Evolutionary conservation across 2,797 vertebrate genomes (phyloP), one percentile per base, ranked within the genome.

Genomic region (Aselliscus stoliczkanus): DNA sequence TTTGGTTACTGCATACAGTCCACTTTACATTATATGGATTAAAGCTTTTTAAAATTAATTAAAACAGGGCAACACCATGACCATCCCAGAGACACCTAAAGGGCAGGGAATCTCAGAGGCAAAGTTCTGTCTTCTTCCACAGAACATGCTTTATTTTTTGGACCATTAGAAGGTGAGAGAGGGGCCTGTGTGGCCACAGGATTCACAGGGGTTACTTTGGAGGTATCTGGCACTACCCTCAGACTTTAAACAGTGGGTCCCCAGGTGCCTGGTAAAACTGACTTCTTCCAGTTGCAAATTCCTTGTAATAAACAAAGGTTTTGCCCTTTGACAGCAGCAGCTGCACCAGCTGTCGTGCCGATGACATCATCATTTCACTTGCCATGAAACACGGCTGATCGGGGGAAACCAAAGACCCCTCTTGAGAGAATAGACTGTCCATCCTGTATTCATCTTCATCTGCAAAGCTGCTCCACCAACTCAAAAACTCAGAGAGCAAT

Each of bases 21-120:
- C 2, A 6, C 8, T 64, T 5, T 15, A 1, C 4, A 0, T 23
- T 6, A 6, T 0, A 0, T 0, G 1, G 62, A 67, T 34, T 4
- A 34, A 65, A 4, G 27, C 47, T 20, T 44, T 87, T 85, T 44
- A 67, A 42, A 15, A 23, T 60, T 13, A 23, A 18, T 81, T 10
- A 9, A 1, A 15, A 15, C 0, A 2, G 13, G 27, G 12, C 15
- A 20, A 27, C 0, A 0, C 60, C 8, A 0, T 1, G 23, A 37
- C 42, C 69, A 18, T 27, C 58, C 75, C 80, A 54, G 4, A 25
- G 0, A 64, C 21, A 31, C 72, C 47, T 14, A 1, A 7, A 12
- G 31, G 83, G 58, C 14, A 37, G 73, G 50, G 20, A 7, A 29
- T 0, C 47, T 77, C 14, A 3, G 1, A 0, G 10, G 69, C 2